These are phyloP conservation scores for Ciconia boyciana DNA, from an alignment of 2,113 vertebrate genomes.

Conservation along the genomic window DNA sequence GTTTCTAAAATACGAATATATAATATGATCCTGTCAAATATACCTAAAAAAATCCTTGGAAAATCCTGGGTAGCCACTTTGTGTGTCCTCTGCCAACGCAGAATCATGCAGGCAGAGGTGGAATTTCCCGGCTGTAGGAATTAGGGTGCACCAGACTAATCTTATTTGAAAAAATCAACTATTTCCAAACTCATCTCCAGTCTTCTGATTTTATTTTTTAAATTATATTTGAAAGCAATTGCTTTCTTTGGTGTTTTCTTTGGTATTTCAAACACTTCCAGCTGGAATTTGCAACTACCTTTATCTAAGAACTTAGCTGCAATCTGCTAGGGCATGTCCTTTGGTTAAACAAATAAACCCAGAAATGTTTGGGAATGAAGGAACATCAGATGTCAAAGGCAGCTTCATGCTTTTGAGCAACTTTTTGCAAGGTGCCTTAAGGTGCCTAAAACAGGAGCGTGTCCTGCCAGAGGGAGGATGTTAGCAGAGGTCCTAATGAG, in stretches of 20 bases:
- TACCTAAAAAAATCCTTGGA: neutral
- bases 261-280: neutral
- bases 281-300: neutral
- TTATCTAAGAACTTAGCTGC: neutral
- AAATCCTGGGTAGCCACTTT: neutral
- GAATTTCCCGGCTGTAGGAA: neutral
- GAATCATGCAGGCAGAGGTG: neutral
- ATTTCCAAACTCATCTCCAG: neutral
- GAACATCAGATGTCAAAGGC: neutral
- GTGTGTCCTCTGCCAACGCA: neutral
- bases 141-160: neutral
- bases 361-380: neutral
- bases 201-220: neutral
- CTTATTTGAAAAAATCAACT: neutral
- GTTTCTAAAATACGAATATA: neutral
- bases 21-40: neutral
- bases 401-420: neutral
- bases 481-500: neutral
- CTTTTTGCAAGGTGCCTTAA: neutral
- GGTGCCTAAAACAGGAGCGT: neutral
- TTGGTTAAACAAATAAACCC: constrained; percentile 20
- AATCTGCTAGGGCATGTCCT: neutral
- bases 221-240: neutral
- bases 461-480: neutral
- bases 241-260: neutral